Percentiles rank a stretch among this genome's conserved stretches.
Evolutionary conservation across 2,113 vertebrate genomes (phyloP).

Genomic region (Aptenodytes patagonicus): DNA sequence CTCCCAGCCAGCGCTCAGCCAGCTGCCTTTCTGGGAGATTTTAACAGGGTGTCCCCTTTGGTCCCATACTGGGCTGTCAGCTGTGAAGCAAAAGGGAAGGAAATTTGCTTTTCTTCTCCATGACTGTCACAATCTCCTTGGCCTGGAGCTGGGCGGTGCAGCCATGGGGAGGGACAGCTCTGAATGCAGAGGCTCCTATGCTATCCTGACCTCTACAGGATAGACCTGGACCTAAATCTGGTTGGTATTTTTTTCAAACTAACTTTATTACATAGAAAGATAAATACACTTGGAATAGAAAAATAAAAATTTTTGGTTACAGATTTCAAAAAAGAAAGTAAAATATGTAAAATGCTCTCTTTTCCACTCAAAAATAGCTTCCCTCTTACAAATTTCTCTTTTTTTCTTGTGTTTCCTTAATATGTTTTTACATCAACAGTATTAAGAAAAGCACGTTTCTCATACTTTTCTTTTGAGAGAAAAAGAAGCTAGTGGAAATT

Average conservation of each 20-base stretch:
- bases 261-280: not conserved
- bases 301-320: not conserved
- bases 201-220: not conserved
- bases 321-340: not conserved
- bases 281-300: not conserved
- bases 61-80: not conserved
- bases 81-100: not conserved
- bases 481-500: not conserved
- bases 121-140: not conserved
- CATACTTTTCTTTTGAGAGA: not conserved
- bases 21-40: not conserved
- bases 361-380: not conserved
- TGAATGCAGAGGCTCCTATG: not conserved
- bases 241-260: not conserved
- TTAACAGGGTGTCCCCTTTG: not conserved
- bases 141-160: not conserved
- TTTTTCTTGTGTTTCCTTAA: not conserved
- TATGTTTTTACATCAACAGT: conserved; percentile 42
- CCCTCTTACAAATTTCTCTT: not conserved
- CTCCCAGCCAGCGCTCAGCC: not conserved
- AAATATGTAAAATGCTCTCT: not conserved
- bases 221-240: not conserved
- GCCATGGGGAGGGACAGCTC: not conserved
- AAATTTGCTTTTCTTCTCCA: not conserved
- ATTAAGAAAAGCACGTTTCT: not conserved